These are phyloP conservation scores for Coelopa frigida DNA, from an alignment of 1,140 invertebrate genomes.

Conservation along the genomic window DNA sequence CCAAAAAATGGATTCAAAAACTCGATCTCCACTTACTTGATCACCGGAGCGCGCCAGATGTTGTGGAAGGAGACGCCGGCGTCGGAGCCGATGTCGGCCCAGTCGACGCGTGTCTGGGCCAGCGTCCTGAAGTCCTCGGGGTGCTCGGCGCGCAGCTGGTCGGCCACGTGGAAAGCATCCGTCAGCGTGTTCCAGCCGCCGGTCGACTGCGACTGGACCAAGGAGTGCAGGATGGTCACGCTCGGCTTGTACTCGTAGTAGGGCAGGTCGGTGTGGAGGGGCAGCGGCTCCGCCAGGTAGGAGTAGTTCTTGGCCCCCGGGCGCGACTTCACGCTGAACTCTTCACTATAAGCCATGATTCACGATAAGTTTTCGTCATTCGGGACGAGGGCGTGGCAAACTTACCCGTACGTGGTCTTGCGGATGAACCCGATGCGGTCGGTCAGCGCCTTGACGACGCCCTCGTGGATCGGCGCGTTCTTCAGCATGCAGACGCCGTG, in stretches of 20 bases:
- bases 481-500: slow-evolving; percentile 55
- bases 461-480: slow-evolving; percentile 48
- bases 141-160: slow-evolving; percentile 49
- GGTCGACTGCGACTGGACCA: slow-evolving; percentile 54
- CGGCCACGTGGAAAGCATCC: slow-evolving; percentile 54
- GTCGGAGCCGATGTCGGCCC: slow-evolving; percentile 57
- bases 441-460: slow-evolving; percentile 50
- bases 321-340: slow-evolving; percentile 57
- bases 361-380: not conserved
- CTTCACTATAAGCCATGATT: slow-evolving; percentile 47
- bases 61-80: slow-evolving; percentile 51
- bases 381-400: not conserved
- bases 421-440: slow-evolving; percentile 56
- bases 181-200: slow-evolving; percentile 57
- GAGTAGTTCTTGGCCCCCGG: slow-evolving; percentile 60
- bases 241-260: slow-evolving; percentile 66
- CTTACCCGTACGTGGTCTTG: slow-evolving; percentile 56
- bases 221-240: slow-evolving; percentile 58
- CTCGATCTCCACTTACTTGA: slow-evolving; percentile 47
- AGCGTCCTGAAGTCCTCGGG: slow-evolving; percentile 51
- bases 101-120: slow-evolving; percentile 53
- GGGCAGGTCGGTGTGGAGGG: slow-evolving; percentile 61
- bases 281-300: slow-evolving; percentile 56
- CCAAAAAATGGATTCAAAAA: too few relatives aligned
- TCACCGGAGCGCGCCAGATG: slow-evolving; percentile 53